phyloP scores from a whole-genome alignment of 92 coral and sea anemone genomes.

The Metridium senile region DNA sequence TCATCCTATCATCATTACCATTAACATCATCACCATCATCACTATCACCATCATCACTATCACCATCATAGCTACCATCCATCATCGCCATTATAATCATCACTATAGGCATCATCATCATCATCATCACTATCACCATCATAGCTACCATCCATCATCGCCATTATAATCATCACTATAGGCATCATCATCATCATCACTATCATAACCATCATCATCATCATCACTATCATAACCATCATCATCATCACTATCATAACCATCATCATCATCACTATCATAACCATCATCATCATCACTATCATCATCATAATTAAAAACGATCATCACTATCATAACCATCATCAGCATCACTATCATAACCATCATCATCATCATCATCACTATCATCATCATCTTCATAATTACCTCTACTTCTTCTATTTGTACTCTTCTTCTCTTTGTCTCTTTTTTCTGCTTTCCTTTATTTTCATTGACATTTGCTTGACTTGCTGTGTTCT shows the following conservation, averaged over 20 bases:
- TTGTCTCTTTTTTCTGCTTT: constrained; percentile 12
- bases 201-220: constrained; percentile 51
- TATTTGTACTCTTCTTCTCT: constrained; percentile 46
- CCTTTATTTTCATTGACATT: not conserved
- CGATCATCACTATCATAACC: not conserved
- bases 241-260: not conserved
- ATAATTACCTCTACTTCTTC: constrained; percentile 62
- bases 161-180: not conserved
- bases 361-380: not conserved
- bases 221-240: too few species aligned
- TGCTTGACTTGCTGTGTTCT: not conserved
- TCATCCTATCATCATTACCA: not conserved
- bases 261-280: not conserved
- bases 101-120: not conserved
- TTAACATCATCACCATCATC: too few species aligned
- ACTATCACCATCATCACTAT: not conserved
- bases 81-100: not conserved
- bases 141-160: too few species aligned
- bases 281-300: not conserved
- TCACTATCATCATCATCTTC: constrained; percentile 7
- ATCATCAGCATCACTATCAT: not conserved
- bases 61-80: not conserved
- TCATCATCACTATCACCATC: not conserved
- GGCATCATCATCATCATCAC: not conserved
- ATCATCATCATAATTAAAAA: not conserved